A percentile compares a stretch with the other conserved stretches of the same genome.
These are phyloP conservation scores for Melopsittacus undulatus DNA, from an alignment of 2,797 vertebrate genomes.

Conservation along the genomic window DNA sequence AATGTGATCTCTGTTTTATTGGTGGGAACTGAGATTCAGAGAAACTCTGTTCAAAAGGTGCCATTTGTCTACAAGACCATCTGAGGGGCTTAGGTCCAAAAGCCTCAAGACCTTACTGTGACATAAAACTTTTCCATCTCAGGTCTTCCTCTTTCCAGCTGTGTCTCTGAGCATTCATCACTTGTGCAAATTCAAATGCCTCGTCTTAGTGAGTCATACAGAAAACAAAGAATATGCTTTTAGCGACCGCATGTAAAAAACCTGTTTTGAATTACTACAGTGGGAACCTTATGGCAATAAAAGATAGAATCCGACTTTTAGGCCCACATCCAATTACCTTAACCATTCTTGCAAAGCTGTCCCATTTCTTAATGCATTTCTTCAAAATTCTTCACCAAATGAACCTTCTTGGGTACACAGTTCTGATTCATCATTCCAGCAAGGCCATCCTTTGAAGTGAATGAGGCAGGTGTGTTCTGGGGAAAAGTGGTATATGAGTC, in stretches of 20 bases:
- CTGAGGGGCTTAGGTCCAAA: neutral
- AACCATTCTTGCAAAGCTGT: neutral
- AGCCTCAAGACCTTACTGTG: neutral
- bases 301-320: neutral
- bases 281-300: neutral
- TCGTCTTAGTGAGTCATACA: neutral
- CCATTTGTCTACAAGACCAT: neutral
- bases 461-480: neutral
- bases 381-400: neutral
- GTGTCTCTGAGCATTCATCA: neutral
- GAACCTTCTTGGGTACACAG: neutral
- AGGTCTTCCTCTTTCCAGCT: neutral
- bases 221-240: neutral
- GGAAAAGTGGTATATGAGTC: neutral
- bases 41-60: neutral
- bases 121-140: neutral
- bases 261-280: neutral
- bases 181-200: neutral
- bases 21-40: neutral
- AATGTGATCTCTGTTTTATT: neutral
- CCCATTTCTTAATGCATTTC: neutral
- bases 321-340: neutral
- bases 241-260: neutral
- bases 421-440: slow-evolving; percentile 10
- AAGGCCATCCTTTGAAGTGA: neutral